Evolutionary conservation across 1,140 invertebrate species (phyloP).

Genomic region (Drosophila nebulosa): DNA sequence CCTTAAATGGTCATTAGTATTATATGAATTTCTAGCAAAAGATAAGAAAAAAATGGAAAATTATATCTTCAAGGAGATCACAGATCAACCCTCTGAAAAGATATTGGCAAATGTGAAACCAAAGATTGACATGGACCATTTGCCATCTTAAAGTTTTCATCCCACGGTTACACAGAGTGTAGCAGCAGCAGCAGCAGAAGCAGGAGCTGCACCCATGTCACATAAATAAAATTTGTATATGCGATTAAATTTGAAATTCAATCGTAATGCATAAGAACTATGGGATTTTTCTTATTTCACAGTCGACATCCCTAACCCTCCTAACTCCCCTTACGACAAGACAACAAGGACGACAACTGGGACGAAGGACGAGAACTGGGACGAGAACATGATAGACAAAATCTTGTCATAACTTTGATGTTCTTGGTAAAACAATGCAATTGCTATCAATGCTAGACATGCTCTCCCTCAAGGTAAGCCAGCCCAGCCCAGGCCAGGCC

Average conservation of each 20-base stretch:
- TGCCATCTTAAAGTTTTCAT: constrained; percentile 50
- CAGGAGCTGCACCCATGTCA: constrained; percentile 75
- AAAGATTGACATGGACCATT: constrained; percentile 67
- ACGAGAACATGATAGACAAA: constrained; percentile 71
- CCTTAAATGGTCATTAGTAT: constrained; percentile 6
- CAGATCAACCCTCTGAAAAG: not conserved
- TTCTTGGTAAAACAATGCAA: constrained; percentile 76
- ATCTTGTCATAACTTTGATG: constrained; percentile 80
- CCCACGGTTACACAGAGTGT: constrained; percentile 55
- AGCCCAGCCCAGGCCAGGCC: not conserved
- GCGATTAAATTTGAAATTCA: constrained; percentile 79
- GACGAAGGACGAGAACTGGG: constrained; percentile 25
- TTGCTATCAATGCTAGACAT: constrained; percentile 36
- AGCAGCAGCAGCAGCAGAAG: too few species aligned
- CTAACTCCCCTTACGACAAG: constrained; percentile 9
- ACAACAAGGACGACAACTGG: constrained; percentile 5
- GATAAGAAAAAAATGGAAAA: constrained; percentile 3
- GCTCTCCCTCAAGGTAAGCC: constrained; percentile 49
- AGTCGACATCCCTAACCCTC: constrained; percentile 46
- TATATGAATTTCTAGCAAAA: constrained; percentile 33
- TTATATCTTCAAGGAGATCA: not conserved
- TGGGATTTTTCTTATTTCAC: constrained; percentile 29
- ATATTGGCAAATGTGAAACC: not conserved
- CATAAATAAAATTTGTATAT: constrained; percentile 80
- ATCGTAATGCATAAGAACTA: constrained; percentile 65